These are phyloP conservation scores for Peribatodes rhomboidaria DNA, from an alignment of 2,888 invertebrate genomes.

Conservation along the genomic window DNA sequence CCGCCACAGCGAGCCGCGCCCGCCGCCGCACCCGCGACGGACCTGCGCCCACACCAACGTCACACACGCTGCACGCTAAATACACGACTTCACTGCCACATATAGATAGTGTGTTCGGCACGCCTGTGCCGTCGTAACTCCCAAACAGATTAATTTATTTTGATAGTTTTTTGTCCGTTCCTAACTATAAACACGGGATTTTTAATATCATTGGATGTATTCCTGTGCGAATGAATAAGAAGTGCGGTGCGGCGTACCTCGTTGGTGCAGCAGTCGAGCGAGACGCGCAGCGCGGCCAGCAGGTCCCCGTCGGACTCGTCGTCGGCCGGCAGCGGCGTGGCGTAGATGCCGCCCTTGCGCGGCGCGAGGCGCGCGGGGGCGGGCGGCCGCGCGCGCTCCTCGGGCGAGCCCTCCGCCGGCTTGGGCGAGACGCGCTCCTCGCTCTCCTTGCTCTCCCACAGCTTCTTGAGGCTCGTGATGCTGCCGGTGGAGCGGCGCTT, in stretches of 20 bases:
- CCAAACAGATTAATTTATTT: too few species aligned
- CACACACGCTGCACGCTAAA: neutral
- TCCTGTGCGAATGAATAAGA: too few species aligned
- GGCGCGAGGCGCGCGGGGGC: conserved; percentile 75
- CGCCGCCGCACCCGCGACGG: conserved; percentile 65
- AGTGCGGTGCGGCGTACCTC: conserved; percentile 60
- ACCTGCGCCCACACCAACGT: conserved; percentile 42
- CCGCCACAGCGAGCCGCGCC: conserved; percentile 78
- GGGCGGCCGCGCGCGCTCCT: conserved; percentile 63
- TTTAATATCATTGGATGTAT: too few species aligned
- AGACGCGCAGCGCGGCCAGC: conserved; percentile 83
- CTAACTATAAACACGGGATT: too few species aligned
- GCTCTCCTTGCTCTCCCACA: conserved; percentile 95
- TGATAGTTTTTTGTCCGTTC: too few species aligned
- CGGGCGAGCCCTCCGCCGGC: conserved; percentile 74
- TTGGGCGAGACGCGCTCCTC: conserved; percentile 88
- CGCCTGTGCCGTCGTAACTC: too few species aligned
- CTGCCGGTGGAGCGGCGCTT: conserved; percentile 96
- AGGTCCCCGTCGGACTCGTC: conserved; percentile 66
- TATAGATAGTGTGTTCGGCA: too few species aligned
- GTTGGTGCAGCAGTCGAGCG: conserved; percentile 87
- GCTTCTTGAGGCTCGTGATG: conserved; percentile 95
- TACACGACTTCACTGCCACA: too few species aligned
- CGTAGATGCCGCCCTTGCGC: conserved; percentile 89
- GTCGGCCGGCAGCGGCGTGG: conserved; percentile 89